Percentiles rank a stretch among this genome's conserved stretches.
These are phyloP conservation scores for Ceyx cyanopectus DNA, from an alignment of 2,113 vertebrate species.

Conservation along the genomic window DNA sequence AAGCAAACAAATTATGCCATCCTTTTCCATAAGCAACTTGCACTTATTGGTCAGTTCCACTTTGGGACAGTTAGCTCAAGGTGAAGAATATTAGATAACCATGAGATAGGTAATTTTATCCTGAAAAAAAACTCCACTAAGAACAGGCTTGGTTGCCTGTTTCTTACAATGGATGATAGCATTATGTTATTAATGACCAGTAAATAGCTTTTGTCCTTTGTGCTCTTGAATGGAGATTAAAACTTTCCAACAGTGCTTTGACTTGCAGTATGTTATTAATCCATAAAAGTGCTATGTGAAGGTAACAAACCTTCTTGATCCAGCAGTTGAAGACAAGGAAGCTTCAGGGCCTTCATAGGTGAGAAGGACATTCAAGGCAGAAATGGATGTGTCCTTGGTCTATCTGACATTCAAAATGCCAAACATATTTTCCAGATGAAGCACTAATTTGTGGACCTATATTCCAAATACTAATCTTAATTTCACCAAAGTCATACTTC, in stretches of 20 bases:
- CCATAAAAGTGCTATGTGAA: neutral
- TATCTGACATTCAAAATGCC: neutral
- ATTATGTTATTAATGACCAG: neutral
- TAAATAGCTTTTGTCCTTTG: neutral
- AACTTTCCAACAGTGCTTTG: neutral
- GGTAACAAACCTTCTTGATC: neutral
- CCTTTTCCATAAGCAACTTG: neutral
- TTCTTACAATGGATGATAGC: neutral
- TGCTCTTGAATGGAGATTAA: neutral
- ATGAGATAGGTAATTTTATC: neutral
- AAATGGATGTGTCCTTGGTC: neutral
- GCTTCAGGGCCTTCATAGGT: neutral
- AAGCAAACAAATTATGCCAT: neutral
- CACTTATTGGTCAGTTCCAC: neutral
- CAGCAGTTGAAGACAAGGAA: neutral
- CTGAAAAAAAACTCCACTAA: neutral
- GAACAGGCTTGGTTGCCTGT: neutral
- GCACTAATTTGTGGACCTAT: neutral
- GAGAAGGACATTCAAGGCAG: neutral
- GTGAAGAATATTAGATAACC: neutral
- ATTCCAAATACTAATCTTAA: neutral
- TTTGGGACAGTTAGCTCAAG: neutral
- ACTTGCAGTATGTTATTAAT: neutral
- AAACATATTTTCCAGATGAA: neutral
- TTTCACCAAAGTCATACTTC: neutral